Base-by-base conservation (phyloP, 2,797 vertebrate genomes). In the Pseudotriccus pelzelni region DNA sequence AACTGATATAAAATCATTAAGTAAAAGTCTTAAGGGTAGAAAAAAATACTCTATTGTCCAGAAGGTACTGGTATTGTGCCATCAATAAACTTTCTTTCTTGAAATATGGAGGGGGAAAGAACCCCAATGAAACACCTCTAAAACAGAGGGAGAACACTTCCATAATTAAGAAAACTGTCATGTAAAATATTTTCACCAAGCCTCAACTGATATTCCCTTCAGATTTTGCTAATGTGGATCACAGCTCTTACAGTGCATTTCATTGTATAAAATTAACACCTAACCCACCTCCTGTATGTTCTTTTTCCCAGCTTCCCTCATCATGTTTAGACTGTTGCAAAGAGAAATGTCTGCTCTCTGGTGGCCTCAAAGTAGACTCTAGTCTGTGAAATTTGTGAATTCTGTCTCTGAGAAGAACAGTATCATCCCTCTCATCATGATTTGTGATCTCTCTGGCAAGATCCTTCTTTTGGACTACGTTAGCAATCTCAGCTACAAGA, bases 321-420 rank as follows among this genome's bases (percentile, higher is more conserved):
- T 69, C 97, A 97, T 92, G 92, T 81, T 91, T 97, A 94, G 97
- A 94, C 69, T 96, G 97, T 64, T 91, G 98, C 84, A 97, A 96
- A 87, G 97, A 97, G 64, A 97, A 93, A 83, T 81, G 97, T 97
- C 92, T 98, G 98, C 96, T 98, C 94, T 98, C 98, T 87, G 97
- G 96, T 46, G 98, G 98, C 95, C 98, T 98, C 97, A 98, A 52
- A 55, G 98, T 98, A 87, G 98, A 98, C 93, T 99, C 98, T 98
- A 99, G 98, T 97, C 98, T 99, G 97, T 99, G 99, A 97, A 99
- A 99, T 97, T 98, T 99, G 98, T 99, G 99, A 98, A 99, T 98
- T 98, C 98, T 99, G 98, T 99, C 98, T 98, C 99, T 98, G 98
- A 98, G 96, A 97, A 99, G 98, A 97, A 99, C 89, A 72, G 98